These are phyloP conservation scores for Lamellibrachia luymesi DNA, from an alignment of 1,140 invertebrate species.

Conservation along the genomic window DNA sequence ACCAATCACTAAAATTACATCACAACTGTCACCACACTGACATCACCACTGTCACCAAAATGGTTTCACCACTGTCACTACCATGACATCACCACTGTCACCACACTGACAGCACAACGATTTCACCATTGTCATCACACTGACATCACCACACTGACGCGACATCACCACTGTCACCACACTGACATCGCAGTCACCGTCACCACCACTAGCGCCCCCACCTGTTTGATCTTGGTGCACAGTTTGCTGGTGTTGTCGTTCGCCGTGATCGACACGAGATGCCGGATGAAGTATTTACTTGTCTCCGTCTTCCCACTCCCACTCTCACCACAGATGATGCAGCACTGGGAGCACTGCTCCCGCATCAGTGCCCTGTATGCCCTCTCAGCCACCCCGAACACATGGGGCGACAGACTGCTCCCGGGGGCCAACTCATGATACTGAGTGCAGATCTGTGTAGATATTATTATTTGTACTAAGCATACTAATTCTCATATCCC, in stretches of 20 bases:
- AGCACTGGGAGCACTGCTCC: constrained; percentile 85
- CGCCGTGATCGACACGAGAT: constrained; percentile 35
- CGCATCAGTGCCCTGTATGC: constrained; percentile 87
- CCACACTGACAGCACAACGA: too few relatives aligned
- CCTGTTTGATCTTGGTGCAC: constrained; percentile 43
- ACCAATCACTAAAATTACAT: too few relatives aligned
- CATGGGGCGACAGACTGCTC: constrained; percentile 83
- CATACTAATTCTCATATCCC: too few relatives aligned
- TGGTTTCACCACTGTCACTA: too few relatives aligned
- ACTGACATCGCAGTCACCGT: background rate
- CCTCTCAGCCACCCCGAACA: constrained; percentile 94
- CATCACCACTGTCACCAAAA: too few relatives aligned
- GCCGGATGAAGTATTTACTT: constrained; percentile 44
- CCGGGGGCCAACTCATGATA: constrained; percentile 68
- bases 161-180: background rate
- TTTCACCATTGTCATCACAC: too few relatives aligned
- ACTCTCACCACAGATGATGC: constrained; percentile 92
- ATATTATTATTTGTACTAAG: background rate
- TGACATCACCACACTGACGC: too few relatives aligned
- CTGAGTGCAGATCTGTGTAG: background rate
- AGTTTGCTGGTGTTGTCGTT: constrained; percentile 39
- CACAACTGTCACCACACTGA: too few relatives aligned
- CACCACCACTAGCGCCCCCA: constrained; percentile 15
- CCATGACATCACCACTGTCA: too few relatives aligned
- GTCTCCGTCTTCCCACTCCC: constrained; percentile 85